phyloP scores from a whole-genome alignment of 2,113 vertebrate species.

The Antechinus flavipes region DNA sequence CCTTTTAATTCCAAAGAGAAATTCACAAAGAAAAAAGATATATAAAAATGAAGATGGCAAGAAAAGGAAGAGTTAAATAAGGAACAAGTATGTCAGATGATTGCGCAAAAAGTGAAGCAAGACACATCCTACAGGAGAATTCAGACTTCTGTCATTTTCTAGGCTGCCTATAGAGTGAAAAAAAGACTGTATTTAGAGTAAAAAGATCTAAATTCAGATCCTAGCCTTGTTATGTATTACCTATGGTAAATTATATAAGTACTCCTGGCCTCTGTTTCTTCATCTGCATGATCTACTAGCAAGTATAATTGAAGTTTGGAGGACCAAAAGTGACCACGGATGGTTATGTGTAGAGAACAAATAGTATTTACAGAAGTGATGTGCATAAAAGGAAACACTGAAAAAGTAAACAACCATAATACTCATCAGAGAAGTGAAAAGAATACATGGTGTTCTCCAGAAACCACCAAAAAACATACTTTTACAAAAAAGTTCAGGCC shows the following conservation, averaged over 20 bases:
- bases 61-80: neutral
- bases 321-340: neutral
- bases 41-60: neutral
- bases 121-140: conserved; percentile 1
- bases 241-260: neutral
- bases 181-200: neutral
- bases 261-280: neutral
- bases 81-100: neutral
- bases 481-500: neutral
- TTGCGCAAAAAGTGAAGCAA: neutral
- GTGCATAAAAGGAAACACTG: neutral
- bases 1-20: neutral
- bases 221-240: neutral
- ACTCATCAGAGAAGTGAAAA: conserved; percentile 26
- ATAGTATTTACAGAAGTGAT: neutral
- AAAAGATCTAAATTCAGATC: neutral
- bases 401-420: conserved; percentile 8
- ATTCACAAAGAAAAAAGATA: neutral
- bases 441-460: neutral
- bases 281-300: neutral
- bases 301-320: conserved; percentile 6
- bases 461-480: neutral
- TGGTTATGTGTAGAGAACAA: neutral
- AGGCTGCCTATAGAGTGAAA: neutral
- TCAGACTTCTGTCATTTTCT: neutral